Evolutionary conservation across 2,113 vertebrate genomes (phyloP).

Genomic region (Chaenogobius annularis): DNA sequence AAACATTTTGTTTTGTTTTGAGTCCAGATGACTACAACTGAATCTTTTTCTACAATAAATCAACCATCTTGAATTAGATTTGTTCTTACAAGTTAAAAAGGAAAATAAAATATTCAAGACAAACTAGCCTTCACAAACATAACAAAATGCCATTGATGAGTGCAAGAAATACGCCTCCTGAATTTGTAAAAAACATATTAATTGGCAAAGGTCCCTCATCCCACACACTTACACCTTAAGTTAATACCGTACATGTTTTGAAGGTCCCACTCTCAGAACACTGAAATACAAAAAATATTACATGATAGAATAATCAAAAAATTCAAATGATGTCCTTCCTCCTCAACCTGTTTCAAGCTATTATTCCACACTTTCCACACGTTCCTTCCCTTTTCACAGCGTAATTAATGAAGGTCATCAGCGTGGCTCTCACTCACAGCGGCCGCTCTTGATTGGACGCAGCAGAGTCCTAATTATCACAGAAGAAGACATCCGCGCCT

Average conservation of each 20-base stretch:
- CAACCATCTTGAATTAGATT: too few relatives aligned
- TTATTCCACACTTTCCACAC: conserved; percentile 12
- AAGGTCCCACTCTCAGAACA: conserved; percentile 25
- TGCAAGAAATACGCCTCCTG: neutral
- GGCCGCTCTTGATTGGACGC: conserved; percentile 37
- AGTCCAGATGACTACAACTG: too few relatives aligned
- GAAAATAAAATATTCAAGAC: neutral
- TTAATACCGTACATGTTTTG: conserved; percentile 14
- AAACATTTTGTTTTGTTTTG: too few relatives aligned
- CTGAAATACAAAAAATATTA: conserved; percentile 33
- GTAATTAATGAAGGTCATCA: conserved; percentile 65
- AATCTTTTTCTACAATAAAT: too few relatives aligned
- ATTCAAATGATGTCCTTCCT: conserved; percentile 18
- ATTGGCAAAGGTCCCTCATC: conserved; percentile 20
- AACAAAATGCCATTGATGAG: neutral
- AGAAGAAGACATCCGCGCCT: conserved; percentile 37
- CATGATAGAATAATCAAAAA: conserved; percentile 20
- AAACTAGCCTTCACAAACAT: neutral
- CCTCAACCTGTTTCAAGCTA: conserved; percentile 17
- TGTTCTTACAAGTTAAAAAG: too few relatives aligned
- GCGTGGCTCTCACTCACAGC: conserved; percentile 45
- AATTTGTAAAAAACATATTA: conserved; percentile 11
- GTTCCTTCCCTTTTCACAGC: conserved; percentile 31
- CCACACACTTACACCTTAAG: neutral
- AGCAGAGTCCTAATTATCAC: conserved; percentile 70